Conservation (phyloP, 1,140 invertebrate genomes). For the Ostrea denselamellosa region DNA sequence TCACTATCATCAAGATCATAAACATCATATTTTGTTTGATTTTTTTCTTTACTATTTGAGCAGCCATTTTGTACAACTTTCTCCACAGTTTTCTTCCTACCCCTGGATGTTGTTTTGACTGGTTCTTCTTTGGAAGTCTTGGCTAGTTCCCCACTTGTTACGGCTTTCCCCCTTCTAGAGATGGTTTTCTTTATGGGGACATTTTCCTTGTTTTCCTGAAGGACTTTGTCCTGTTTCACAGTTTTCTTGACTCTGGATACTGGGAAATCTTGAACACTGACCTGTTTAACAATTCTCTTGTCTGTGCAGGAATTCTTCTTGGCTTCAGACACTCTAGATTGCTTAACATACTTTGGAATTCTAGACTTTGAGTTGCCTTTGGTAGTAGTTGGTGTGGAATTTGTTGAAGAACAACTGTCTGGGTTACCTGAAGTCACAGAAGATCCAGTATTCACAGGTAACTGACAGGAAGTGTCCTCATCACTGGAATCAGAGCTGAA, state of each 20-base stretch:
- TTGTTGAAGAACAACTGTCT: neutral
- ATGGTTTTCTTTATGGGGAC: neutral
- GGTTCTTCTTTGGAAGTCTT: neutral
- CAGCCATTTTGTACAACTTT: neutral
- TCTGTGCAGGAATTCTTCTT: neutral
- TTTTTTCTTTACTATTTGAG: neutral
- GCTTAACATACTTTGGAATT: slow-evolving; percentile 6
- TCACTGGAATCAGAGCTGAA: slow-evolving; percentile 26
- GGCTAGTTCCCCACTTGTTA: neutral
- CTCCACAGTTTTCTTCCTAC: neutral
- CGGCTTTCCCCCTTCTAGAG: neutral
- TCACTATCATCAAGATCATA: slow-evolving; percentile 11
- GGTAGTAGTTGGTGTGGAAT: neutral
- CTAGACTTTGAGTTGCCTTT: neutral
- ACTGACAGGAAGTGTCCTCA: neutral
- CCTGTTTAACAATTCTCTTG: neutral
- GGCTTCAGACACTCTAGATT: neutral
- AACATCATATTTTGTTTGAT: neutral
- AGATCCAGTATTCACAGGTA: neutral
- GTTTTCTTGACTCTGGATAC: neutral
- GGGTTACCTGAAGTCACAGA: neutral
- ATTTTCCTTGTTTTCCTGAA: slow-evolving; percentile 22
- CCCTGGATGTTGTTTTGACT: neutral
- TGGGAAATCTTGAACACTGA: neutral
- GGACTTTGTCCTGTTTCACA: neutral